Base-by-base conservation (phyloP, 2,888 invertebrate species). In the Antitype chi region DNA sequence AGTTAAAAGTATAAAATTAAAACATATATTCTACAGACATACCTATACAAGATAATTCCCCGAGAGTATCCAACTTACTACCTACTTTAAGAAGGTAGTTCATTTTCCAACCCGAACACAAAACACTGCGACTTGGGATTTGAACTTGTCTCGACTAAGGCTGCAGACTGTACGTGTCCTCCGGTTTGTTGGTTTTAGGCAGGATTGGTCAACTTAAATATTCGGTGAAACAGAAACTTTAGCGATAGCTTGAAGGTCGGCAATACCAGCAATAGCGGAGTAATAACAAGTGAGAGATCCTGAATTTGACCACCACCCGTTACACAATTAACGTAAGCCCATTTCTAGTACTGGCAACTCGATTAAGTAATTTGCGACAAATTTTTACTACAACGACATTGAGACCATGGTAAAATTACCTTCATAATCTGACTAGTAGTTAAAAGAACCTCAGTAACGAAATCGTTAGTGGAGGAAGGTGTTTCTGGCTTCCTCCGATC, bases 121-220 rank as follows among this genome's bases (percentile, higher is more conserved):
- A 75, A 77, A 73, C 77, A 71, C 20, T 43, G 53, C 25, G 59
- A 59, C 79, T 66, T 28, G 76, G 82, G 82, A 84, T 74, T 79
- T 72, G 4, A 82, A 80, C 63, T 80, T 64, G 11, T 52, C 59
- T 64, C n/a, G 8, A 66, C 28, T 59, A 60, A 55, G 52, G 32
- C 25, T 69, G 49, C 69, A 53, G 66, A 57, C 28, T 32, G 49
- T 60, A 77, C 71, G 53, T 76, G 77, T 43, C n/a, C 20, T 11
- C 7, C 63, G 9, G 38, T 32, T 20, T 52, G 43, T 32, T 20
- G 43, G 43, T 59, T 66, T 59, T 28, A n/a, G 20, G 23, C 6
- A 25, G 13, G 1, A 17, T 63, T 38, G 13, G 15, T 6, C 13
- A 63, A 75, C 57, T 63, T 32, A n/a, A 52, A 47, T 74, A 8